Evolutionary conservation across 2,888 invertebrate genomes (phyloP).

Genomic region (Ophraella communa): DNA sequence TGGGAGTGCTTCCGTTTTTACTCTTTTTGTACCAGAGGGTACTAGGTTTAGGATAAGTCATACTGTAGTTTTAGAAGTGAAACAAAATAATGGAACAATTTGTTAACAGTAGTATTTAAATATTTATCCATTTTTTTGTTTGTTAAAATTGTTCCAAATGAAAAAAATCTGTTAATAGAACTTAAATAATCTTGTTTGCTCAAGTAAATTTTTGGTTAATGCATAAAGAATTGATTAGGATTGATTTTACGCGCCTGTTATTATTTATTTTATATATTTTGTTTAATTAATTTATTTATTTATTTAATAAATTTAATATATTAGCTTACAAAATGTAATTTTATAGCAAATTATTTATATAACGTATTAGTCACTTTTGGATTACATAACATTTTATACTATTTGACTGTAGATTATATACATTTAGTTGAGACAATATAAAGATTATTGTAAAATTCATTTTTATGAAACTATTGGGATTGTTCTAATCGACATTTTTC

Average conservation of each 20-base stretch:
- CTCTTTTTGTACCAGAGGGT: background rate
- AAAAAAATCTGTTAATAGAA: too few relatives aligned
- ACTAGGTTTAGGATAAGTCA: background rate
- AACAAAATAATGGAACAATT: too few relatives aligned
- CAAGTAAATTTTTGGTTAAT: background rate
- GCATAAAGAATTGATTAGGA: slow-evolving; percentile 10
- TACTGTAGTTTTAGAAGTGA: background rate
- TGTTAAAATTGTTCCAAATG: too few relatives aligned
- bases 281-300: slow-evolving; percentile 12
- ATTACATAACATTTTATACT: slow-evolving; percentile 39
- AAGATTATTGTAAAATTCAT: slow-evolving; percentile 9
- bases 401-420: slow-evolving; percentile 11
- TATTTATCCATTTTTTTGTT: too few relatives aligned
- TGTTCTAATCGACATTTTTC: slow-evolving; percentile 7
- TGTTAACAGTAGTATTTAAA: too few relatives aligned
- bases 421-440: slow-evolving; percentile 8
- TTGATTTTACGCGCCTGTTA: background rate
- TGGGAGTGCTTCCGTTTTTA: slow-evolving; percentile 7
- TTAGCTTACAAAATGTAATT: slow-evolving; percentile 18
- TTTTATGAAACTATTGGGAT: slow-evolving; percentile 14
- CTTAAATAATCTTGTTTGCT: background rate
- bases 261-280: slow-evolving; percentile 13
- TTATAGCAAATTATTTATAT: slow-evolving; percentile 26
- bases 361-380: slow-evolving; percentile 28
- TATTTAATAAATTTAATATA: slow-evolving; percentile 11